These are phyloP conservation scores for Falco novaeseelandiae DNA, from an alignment of 2,797 vertebrate species.

Conservation along the genomic window DNA sequence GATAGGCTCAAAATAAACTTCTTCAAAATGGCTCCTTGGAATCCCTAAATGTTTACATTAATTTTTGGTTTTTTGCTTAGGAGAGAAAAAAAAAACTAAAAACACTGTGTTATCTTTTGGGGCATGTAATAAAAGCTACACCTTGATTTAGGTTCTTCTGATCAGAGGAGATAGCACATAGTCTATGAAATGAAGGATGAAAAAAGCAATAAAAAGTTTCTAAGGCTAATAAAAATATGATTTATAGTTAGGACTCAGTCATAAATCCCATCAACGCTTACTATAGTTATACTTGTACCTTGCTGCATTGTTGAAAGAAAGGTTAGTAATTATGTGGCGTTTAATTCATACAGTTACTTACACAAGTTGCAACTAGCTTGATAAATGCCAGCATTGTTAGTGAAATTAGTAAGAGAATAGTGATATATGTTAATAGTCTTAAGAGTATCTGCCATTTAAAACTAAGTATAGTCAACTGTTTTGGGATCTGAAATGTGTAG, in stretches of 20 bases:
- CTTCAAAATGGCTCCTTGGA: background rate
- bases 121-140: background rate
- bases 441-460: background rate
- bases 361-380: slow-evolving; percentile 17
- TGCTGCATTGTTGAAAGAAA: slow-evolving; percentile 26
- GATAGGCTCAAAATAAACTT: background rate
- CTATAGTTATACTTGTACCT: background rate
- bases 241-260: background rate
- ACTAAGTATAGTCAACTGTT: background rate
- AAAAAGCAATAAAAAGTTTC: background rate
- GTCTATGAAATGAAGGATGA: background rate
- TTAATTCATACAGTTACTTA: background rate
- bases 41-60: background rate
- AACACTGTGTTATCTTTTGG: background rate
- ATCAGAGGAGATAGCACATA: background rate
- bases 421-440: background rate
- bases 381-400: slow-evolving; percentile 4
- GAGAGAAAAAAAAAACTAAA: background rate
- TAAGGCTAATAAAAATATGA: background rate
- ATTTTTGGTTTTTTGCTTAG: background rate
- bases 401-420: background rate
- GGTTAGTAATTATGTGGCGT: background rate
- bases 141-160: background rate
- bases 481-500: slow-evolving; percentile 7
- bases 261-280: slow-evolving; percentile 24